phyloP scores from a whole-genome alignment of 92 coral and sea anemone genomes.

The Umimayanthus chanpuru region DNA sequence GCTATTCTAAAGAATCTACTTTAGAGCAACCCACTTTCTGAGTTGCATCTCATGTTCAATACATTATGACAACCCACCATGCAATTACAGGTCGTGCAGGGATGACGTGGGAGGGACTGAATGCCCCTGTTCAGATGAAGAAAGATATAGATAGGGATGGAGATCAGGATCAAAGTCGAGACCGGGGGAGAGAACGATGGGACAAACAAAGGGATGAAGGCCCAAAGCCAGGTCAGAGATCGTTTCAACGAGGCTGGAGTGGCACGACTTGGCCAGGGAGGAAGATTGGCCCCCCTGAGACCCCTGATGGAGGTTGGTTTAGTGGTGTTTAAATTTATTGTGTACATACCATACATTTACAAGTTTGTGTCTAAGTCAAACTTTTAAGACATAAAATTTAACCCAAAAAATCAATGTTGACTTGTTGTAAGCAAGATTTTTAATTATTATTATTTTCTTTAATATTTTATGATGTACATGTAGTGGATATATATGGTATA shows the following conservation, averaged over 20 bases:
- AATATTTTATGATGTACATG: too few relatives aligned
- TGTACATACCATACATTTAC: too few relatives aligned
- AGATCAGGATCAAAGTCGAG: constrained; percentile 12
- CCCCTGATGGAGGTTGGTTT: constrained; percentile 78
- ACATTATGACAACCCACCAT: neutral
- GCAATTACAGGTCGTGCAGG: constrained; percentile 69
- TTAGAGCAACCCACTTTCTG: too few relatives aligned
- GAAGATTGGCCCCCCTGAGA: constrained; percentile 81
- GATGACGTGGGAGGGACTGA: constrained; percentile 89
- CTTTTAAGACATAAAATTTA: too few relatives aligned
- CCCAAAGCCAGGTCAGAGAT: constrained; percentile 46
- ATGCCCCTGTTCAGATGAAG: constrained; percentile 70
- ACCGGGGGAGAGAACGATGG: constrained; percentile 26
- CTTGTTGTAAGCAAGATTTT: too few relatives aligned
- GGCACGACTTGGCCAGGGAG: constrained; percentile 96
- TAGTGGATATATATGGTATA: too few relatives aligned
- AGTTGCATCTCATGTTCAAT: too few relatives aligned
- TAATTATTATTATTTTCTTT: too few relatives aligned
- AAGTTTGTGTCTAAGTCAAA: too few relatives aligned
- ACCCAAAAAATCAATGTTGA: too few relatives aligned
- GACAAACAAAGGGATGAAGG: constrained; percentile 41
- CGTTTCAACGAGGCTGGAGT: constrained; percentile 88
- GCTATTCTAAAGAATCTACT: too few relatives aligned
- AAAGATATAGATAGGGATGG: neutral
- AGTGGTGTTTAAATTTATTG: neutral